Conservation (phyloP, 2,888 invertebrate species). For the Drosophila prostipennis region DNA sequence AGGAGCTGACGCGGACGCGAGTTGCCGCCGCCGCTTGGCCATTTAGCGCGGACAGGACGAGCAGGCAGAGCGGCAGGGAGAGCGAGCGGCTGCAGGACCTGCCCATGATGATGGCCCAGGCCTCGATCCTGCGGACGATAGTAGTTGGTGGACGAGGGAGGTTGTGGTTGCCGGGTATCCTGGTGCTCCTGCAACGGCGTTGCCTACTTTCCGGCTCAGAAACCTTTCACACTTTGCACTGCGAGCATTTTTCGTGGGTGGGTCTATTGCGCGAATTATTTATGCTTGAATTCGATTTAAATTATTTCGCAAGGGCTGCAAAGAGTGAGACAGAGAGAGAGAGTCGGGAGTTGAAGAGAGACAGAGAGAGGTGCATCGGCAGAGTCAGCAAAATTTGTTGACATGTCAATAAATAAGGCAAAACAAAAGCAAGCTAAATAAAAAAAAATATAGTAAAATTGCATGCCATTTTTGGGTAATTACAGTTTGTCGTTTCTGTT, state of each 20-base stretch:
- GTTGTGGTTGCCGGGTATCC: constrained; percentile 8
- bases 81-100: constrained; percentile 52
- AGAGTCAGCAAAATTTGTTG: constrained; percentile 57
- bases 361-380: constrained; percentile 6
- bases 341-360: constrained; percentile 5
- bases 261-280: constrained; percentile 42
- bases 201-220: constrained; percentile 43
- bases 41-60: constrained; percentile 62
- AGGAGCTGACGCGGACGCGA: constrained; percentile 78
- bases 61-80: constrained; percentile 60
- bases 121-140: constrained; percentile 25
- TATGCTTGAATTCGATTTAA: constrained; percentile 48
- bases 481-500: constrained; percentile 33
- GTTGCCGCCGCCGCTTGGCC: constrained; percentile 72
- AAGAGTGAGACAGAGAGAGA: constrained; percentile 18
- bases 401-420: constrained; percentile 68
- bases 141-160: constrained; percentile 3
- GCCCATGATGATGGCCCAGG: constrained; percentile 62
- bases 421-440: constrained; percentile 22
- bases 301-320: constrained; percentile 46
- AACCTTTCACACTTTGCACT: constrained; percentile 36
- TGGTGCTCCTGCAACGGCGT: constrained; percentile 5
- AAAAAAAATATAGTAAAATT: constrained; percentile 50
- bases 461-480: constrained; percentile 47
- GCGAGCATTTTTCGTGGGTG: constrained; percentile 37